These are phyloP conservation scores for Plumapathes pennacea DNA, from an alignment of 92 coral and sea anemone species.

Conservation along the genomic window DNA sequence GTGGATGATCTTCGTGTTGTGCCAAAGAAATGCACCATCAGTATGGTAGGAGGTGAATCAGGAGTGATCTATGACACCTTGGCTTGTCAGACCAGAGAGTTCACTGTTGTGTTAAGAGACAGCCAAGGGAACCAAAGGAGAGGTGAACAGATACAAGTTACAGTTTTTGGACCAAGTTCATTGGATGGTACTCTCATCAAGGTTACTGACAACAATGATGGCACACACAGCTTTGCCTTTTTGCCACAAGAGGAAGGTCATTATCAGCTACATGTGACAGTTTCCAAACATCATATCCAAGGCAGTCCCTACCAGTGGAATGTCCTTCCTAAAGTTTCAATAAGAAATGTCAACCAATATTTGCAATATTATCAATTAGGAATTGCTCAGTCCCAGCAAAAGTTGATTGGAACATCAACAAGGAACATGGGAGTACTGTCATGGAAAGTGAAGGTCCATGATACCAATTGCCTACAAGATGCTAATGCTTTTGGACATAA, in stretches of 20 bases:
- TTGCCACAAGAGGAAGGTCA: conserved; percentile 21
- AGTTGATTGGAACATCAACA: no score
- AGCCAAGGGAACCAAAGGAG: conserved; percentile 3
- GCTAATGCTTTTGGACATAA: no score
- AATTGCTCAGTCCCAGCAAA: no score
- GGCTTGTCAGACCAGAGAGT: conserved; percentile 28
- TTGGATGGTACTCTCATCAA: conserved; percentile 8
- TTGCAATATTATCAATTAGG: no score
- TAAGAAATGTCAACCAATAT: no score
- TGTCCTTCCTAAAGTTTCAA: neutral
- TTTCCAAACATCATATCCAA: conserved; percentile 16
- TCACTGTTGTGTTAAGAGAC: conserved; percentile 22
- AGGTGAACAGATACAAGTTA: conserved; percentile 10
- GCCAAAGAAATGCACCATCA: neutral
- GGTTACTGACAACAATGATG: conserved; percentile 31
- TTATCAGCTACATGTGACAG: conserved; percentile 15
- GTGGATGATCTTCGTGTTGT: neutral
- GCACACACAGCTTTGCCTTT: conserved; percentile 30
- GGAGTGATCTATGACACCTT: conserved; percentile 37
- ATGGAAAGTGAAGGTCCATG: no score
- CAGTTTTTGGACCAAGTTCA: conserved; percentile 1
- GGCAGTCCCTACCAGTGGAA: conserved; percentile 62
- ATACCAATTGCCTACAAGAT: no score
- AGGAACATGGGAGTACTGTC: no score
- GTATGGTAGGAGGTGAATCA: conserved; percentile 42